A percentile compares a stretch with the other conserved stretches of the same genome.
phyloP scores from a whole-genome alignment of 2,113 vertebrate genomes.

The pig (Sus scrofa) region T2T-Sscrofa CM000830.6:98855001-98855500 shows the following conservation, averaged over 20 bases:
- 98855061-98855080: not conserved
- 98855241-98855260: not conserved
- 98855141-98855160: not conserved
- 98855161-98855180: conserved; percentile 22
- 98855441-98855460: not conserved
- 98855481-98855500: not conserved
- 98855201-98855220: not conserved
- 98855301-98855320: not conserved
- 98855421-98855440: not conserved
- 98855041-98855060: not conserved
- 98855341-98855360: conserved; percentile 5
- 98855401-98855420: not conserved
- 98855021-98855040: not conserved
- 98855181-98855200: not conserved
- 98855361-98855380: not conserved
- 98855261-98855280: not conserved
- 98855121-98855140: not conserved
- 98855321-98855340: not conserved
- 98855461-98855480: not conserved
- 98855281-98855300: not conserved
- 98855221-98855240: not conserved
- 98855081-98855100: not conserved
- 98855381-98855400: conserved; percentile 5
- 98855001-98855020: not conserved
- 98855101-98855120: not conserved